Base-by-base conservation (phyloP, 2,113 vertebrate genomes). In the Pseudonaja textilis region DNA sequence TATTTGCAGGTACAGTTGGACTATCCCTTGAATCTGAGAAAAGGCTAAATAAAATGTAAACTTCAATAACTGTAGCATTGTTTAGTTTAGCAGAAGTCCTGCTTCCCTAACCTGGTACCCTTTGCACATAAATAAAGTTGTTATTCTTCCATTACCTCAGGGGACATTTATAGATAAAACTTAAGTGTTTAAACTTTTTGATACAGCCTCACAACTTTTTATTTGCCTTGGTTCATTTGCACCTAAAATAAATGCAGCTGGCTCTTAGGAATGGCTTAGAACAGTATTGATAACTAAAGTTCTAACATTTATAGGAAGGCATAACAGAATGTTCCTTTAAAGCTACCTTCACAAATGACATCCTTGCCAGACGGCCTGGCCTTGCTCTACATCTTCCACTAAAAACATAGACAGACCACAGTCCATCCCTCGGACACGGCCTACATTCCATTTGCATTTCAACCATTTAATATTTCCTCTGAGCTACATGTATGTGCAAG, bases 141-240 rank as follows among this genome's bases (percentile, higher is more conserved):
- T 0, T n/a, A 12, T 16, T 56, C 56, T 87, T 8, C 56, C 50
- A 47, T 54, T 93, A 93, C 52, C 87, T 34, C 45, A 52, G 45
- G 55, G 12, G 9, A 91, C 18, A 52, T 55, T 57, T 22, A 93
- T 1, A 12, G 29, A 50, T 10, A 23, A 23, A 45, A 91, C 93
- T 91, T 91, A 91, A 0, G 57, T 39, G 20, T 3, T 91, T 25
- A 85, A 18, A 1, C 34, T 56, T 45, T 34, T 1, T 39, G n/a
- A 1, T 29, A 64, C 91, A 92, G 89, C 47, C 39, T 45, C 90
- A 39, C 42, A 87, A 69, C 5, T 11, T 89, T 89, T 81, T 55
- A 59, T 92, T 85, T 89, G 39, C 42, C 54, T 89, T 85, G 26
- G n/a, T 89, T 89, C 85, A 56, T 59, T 85, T 42, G 64, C 64